Evolutionary conservation across 2,797 vertebrate genomes (phyloP).

Genomic region (Chiroxiphia lanceolata): DNA sequence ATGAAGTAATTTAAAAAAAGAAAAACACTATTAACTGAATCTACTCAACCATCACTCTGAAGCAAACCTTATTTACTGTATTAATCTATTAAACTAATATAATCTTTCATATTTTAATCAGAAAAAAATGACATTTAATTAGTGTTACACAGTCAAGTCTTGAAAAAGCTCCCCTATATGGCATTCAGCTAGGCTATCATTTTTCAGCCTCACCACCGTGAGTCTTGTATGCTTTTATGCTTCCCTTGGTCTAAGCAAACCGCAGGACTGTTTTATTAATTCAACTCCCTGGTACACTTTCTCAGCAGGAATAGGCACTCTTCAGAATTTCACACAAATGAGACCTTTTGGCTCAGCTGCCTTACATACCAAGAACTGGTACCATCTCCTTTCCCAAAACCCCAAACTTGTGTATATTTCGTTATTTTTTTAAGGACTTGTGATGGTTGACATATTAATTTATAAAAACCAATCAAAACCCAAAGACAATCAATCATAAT

Average conservation of each 20-base stretch:
- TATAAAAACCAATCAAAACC: not conserved
- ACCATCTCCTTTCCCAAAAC: not conserved
- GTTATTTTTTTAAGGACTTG: not conserved
- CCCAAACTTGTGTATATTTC: not conserved
- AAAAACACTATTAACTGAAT: slow-evolving; percentile 25
- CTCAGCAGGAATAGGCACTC: not conserved
- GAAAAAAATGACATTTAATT: slow-evolving; percentile 42
- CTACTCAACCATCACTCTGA: slow-evolving; percentile 15
- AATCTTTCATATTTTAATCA: slow-evolving; percentile 45
- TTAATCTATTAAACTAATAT: not conserved
- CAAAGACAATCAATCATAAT: not conserved
- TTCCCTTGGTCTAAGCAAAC: not conserved
- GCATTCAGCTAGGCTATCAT: not conserved
- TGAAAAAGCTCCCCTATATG: not conserved
- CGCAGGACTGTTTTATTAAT: not conserved
- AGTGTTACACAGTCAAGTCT: not conserved
- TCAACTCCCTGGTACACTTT: not conserved
- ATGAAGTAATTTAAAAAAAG: slow-evolving; percentile 39
- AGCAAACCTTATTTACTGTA: slow-evolving; percentile 16
- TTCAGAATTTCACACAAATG: not conserved
- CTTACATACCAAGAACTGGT: not conserved
- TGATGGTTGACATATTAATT: not conserved
- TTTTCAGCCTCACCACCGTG: not conserved
- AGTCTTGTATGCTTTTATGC: not conserved
- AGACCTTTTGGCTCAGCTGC: not conserved